Evolutionary conservation across 2,888 invertebrate genomes (phyloP).

Genomic region (Sinelater perroti): DNA sequence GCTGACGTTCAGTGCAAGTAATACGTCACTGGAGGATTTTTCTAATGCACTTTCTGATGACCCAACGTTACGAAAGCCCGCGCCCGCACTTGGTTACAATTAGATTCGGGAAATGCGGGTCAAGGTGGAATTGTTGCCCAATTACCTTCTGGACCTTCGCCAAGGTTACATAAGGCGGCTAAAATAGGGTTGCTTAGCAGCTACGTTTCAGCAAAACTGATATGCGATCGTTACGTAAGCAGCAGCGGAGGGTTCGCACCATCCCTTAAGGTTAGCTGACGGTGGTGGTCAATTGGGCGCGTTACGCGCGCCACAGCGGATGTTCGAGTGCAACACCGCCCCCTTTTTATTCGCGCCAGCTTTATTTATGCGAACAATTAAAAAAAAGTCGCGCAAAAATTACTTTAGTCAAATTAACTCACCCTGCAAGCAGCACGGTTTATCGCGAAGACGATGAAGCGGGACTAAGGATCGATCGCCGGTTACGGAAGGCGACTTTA

Average conservation of each 20-base stretch:
- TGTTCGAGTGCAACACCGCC: not conserved
- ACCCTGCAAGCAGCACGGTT: not conserved
- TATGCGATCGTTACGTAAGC: not conserved
- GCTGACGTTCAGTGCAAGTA: not conserved
- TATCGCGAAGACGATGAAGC: not conserved
- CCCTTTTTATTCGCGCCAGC: not conserved
- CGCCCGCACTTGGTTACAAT: too few relatives aligned
- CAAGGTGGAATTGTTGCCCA: slow-evolving; percentile 5
- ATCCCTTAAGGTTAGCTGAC: slow-evolving; percentile 1
- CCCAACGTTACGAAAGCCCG: too few relatives aligned
- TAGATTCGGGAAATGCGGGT: slow-evolving; percentile 4
- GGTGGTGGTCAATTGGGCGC: too few relatives aligned
- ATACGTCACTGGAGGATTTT: slow-evolving; percentile 6
- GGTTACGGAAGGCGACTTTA: slow-evolving; percentile 27
- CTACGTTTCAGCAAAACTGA: not conserved
- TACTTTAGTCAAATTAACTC: not conserved
- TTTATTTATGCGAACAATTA: not conserved
- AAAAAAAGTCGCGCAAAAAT: not conserved
- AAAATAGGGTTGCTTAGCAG: not conserved
- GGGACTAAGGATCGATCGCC: slow-evolving; percentile 23
- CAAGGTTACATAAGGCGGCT: slow-evolving; percentile 4
- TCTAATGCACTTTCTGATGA: not conserved
- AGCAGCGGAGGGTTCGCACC: not conserved
- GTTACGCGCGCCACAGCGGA: too few relatives aligned
- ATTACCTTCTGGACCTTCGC: not conserved